A percentile compares a stretch with the other conserved stretches of the same genome.
Evolutionary conservation across 2,888 invertebrate species (phyloP).

Genomic region (Nudaria mundana): DNA sequence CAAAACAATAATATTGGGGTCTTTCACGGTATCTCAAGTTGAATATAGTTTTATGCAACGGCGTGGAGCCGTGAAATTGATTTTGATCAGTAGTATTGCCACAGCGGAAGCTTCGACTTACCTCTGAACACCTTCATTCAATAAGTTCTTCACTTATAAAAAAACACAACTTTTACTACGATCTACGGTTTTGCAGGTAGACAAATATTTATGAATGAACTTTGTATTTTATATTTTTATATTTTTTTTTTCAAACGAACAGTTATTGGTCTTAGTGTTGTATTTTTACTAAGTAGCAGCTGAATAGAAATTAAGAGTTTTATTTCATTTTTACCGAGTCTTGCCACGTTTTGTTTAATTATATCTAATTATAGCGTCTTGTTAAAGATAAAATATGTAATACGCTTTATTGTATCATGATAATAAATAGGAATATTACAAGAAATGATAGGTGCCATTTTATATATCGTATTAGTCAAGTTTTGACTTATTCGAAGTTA

Average conservation of each 20-base stretch:
- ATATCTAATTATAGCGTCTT: no score
- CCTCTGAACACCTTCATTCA: slow-evolving; percentile 54
- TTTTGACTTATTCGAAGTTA: no score
- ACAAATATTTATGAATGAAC: slow-evolving; percentile 49
- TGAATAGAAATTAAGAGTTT: background rate
- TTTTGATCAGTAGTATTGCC: slow-evolving; percentile 48
- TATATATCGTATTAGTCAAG: no score
- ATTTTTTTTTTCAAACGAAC: slow-evolving; percentile 5
- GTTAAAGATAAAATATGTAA: no score
- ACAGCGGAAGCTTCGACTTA: slow-evolving; percentile 61
- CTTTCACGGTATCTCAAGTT: slow-evolving; percentile 53
- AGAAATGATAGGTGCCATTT: no score
- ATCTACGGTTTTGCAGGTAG: slow-evolving; percentile 53
- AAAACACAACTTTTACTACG: slow-evolving; percentile 65
- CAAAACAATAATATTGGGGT: slow-evolving; percentile 41
- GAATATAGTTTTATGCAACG: slow-evolving; percentile 73
- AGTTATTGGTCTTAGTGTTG: background rate
- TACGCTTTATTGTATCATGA: no score
- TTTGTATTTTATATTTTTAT: slow-evolving; percentile 34
- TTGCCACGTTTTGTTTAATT: no score
- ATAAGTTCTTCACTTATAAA: slow-evolving; percentile 55
- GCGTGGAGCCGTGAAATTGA: slow-evolving; percentile 72
- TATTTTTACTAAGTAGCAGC: background rate
- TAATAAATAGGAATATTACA: no score
- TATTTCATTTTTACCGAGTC: background rate